A percentile compares a stretch with the other conserved stretches of the same genome.
phyloP scores from a whole-genome alignment of 1,140 invertebrate species.

The Chionoecetes opilio region DNA sequence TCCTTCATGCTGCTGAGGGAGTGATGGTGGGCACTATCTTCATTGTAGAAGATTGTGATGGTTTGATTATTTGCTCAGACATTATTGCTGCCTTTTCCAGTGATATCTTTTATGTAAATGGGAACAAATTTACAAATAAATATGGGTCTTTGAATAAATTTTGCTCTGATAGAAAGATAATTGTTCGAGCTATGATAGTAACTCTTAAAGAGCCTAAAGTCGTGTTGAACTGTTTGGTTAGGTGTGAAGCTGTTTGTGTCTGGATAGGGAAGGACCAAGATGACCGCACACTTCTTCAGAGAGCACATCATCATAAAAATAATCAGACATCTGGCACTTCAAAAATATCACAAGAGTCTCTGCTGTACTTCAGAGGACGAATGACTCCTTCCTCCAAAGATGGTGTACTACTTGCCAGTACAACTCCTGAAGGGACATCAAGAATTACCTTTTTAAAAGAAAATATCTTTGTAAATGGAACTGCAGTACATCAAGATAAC shows the following conservation, averaged over 20 bases:
- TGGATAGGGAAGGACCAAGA: conserved; percentile 68
- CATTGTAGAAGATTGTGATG: conserved; percentile 30
- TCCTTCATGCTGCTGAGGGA: conserved; percentile 17
- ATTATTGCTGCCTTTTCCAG: conserved; percentile 58
- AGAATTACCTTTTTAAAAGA: conserved; percentile 51
- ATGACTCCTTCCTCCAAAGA: neutral
- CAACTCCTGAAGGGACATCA: conserved; percentile 31
- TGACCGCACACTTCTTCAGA: conserved; percentile 31
- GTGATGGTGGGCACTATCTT: neutral
- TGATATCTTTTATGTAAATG: conserved; percentile 63
- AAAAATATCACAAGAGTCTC: neutral
- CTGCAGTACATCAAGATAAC: neutral
- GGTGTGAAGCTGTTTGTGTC: conserved; percentile 55
- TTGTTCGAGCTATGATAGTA: conserved; percentile 50
- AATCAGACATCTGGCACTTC: neutral
- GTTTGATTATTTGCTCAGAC: conserved; percentile 22
- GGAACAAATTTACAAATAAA: conserved; percentile 48
- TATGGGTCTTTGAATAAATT: neutral
- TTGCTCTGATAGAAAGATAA: neutral
- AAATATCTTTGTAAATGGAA: conserved; percentile 49
- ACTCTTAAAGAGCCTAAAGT: conserved; percentile 59
- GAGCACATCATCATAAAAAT: neutral
- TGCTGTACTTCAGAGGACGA: conserved; percentile 36
- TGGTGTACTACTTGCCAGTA: conserved; percentile 32
- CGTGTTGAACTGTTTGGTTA: conserved; percentile 54